Base-by-base conservation (phyloP, 2,888 invertebrate genomes). In the Apamea epomidion region DNA sequence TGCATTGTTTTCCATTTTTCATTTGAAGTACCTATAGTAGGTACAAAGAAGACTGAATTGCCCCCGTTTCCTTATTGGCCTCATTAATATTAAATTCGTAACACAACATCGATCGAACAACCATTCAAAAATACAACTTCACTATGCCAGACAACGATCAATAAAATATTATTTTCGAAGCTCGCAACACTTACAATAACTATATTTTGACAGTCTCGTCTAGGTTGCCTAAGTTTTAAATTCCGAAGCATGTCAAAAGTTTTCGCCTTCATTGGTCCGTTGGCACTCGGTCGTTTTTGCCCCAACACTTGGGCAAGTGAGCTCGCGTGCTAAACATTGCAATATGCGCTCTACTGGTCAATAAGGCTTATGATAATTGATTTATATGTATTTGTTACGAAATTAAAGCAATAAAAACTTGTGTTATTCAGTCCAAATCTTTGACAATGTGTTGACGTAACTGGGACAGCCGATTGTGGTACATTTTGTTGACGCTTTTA, bases 241-340 rank as follows among this genome's bases (percentile, higher is more conserved):
- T 51, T 48, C 8, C 18, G 79, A 82, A 79, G 76, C 78, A 67
- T 80, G 71, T 75, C 64, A 77, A 77, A 81, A 74, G 37, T 65
- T 76, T 81, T 78, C 32, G 18, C 73, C 70, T 75, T 74, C 74
- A 80, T 83, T 76, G 54, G 69, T 37, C 18, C 45, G 74, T 80
- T 80, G 37, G 77, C 69, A 37, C 64, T 85, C 45, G 65, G 51
- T 12, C 29, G 69, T 84, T 85, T 83, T 83, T 82, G 62, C 74
- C 25, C 32, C 48, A 67, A 64, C 84, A 78, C 83, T 89, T 88
- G 21, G 32, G 83, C 79, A 88, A 88, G 72, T 64, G 64, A 54
- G 75, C 25, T 85, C 62, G 90, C 89, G 90, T 90, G 90, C 62
- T 54, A 72, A 72, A 64, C 48, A 82, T 87, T 85, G 85, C 88